Base-by-base conservation (phyloP, 2,888 invertebrate species). In the Melieria picta region DNA sequence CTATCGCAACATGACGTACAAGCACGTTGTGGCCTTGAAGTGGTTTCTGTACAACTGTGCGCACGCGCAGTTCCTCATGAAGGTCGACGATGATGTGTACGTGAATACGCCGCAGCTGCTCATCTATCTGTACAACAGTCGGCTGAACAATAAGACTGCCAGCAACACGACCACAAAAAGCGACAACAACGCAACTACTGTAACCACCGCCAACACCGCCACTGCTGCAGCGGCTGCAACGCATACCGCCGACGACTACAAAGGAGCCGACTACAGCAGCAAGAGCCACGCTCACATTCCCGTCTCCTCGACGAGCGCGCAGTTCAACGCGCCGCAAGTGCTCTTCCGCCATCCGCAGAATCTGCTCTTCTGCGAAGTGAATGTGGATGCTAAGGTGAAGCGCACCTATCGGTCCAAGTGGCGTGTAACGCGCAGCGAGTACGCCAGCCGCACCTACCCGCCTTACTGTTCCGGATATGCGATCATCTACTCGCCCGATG, bases 1-100 rank as follows among this genome's bases (percentile, higher is more conserved):
- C 0, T 95, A 95, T 81, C 89, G 91, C 65, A 95, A 95, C 84
- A 90, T 95, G 86, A 95, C 95, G 0, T 93, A 94, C 79, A 95
- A 95, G 81, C 94, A 95, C 83, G 91, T 93, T 6, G 94, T 94
- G 90, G 93, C 91, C 0, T 88, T 95, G 60, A 94, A 94, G 81
- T 95, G 94, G 92, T 90, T 91, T 30, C 87, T 89, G 1, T 91
- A 91, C 79, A 90, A 92, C 80, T 95, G 95, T 83, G 88, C 90
- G 0, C 87, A 88, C 52, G 93, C 92, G 1, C 91, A 90, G 78
- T 91, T 90, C 79, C 83, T 94, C 68, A 86, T 94, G 69, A 94
- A 94, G 85, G 90, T 91, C 71, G 94, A 94, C 82, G 94, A 94
- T 81, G 94, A 94, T 85, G 90, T 93, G 73, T 91, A 93, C 77